A percentile compares a stretch with the other conserved stretches of the same genome.
Evolutionary conservation across 2,797 vertebrate genomes (phyloP).

Genomic region (Characodon lateralis): DNA sequence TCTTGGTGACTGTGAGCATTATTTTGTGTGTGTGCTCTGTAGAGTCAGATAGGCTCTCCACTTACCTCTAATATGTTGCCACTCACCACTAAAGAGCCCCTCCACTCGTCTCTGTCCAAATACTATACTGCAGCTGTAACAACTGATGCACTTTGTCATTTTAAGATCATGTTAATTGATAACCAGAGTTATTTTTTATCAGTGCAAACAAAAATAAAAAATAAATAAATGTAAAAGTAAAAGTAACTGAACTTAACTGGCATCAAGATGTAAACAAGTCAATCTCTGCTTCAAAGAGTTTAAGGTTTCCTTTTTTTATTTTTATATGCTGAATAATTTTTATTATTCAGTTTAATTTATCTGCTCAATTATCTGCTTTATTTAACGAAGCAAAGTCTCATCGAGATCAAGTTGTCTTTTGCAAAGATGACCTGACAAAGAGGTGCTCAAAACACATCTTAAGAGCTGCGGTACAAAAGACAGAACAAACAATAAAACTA

Average conservation of each 20-base stretch:
- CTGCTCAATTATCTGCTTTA: too few species aligned
- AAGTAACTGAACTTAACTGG: not conserved
- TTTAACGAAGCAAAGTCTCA: too few species aligned
- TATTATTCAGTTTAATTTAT: not conserved
- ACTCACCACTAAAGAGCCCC: constrained; percentile 57
- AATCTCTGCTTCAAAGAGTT: not conserved
- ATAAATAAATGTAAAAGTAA: not conserved
- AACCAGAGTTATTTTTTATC: not conserved
- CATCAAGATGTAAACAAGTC: not conserved
- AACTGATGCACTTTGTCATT: constrained; percentile 5
- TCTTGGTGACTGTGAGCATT: constrained; percentile 18
- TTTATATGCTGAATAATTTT: too few species aligned
- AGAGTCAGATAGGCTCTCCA: constrained; percentile 54
- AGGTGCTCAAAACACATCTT: too few species aligned
- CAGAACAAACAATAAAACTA: too few species aligned
- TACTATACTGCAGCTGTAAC: constrained; percentile 17
- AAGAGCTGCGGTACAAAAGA: too few species aligned
- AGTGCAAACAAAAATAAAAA: not conserved
- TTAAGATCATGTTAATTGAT: not conserved
- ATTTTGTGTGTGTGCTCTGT: constrained; percentile 46
- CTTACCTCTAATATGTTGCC: constrained; percentile 53
- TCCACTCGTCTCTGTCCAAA: constrained; percentile 52
- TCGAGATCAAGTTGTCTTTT: too few species aligned
- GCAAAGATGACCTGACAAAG: too few species aligned
- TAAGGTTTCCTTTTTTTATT: too few species aligned